Conservation (phyloP, 1,140 invertebrate genomes). For the Adoxophyes honmai region DNA sequence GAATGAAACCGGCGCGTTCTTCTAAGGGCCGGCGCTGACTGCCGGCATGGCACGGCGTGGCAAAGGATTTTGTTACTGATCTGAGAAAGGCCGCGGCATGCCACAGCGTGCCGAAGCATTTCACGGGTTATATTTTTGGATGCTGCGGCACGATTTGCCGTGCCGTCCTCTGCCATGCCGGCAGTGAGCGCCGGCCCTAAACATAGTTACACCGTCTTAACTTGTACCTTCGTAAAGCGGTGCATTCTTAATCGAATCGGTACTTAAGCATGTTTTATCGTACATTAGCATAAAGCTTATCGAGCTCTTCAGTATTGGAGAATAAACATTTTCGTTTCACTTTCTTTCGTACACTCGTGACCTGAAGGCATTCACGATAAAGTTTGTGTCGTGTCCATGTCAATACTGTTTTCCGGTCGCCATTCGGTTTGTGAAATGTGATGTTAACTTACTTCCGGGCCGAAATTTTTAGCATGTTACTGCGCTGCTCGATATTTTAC, state of each 20-base stretch:
- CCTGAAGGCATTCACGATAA: background rate
- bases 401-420: conserved; percentile 4
- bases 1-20: no score
- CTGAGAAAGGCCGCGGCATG: no score
- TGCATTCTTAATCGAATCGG: background rate
- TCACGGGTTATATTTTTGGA: no score
- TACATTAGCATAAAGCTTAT: background rate
- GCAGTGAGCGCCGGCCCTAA: no score
- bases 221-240: no score
- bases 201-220: no score
- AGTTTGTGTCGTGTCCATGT: conserved; percentile 6
- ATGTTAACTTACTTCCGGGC: background rate
- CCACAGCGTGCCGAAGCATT: no score
- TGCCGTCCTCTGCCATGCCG: no score
- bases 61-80: no score
- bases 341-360: conserved; percentile 5
- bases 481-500: background rate
- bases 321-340: conserved; percentile 2
- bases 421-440: conserved; percentile 10
- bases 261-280: background rate
- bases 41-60: no score
- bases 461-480: background rate
- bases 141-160: no score
- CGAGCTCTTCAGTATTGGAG: background rate
- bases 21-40: no score